Base-by-base conservation (phyloP, 2,888 invertebrate genomes). In the Drosophila picticornis region DNA sequence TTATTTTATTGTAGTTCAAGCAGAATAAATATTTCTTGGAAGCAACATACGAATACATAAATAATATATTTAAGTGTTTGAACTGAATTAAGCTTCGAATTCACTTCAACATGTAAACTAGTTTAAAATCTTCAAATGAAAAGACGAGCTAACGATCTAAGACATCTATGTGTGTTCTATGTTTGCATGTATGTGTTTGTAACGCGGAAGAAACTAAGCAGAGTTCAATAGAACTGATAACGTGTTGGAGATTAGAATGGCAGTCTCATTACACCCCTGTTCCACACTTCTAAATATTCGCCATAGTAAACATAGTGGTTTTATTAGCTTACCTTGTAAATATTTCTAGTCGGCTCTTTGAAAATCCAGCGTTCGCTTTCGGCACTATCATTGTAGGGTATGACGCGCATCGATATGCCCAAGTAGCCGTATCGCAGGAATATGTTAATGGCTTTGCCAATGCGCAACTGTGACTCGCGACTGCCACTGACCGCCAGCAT, bases 391-490 rank as follows among this genome's bases (percentile, higher is more conserved):
- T 97, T 97, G 46, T 96, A 94, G 0, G 97, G 96, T 40, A 97
- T 96, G 68, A 97, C 97, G 59, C 96, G 95, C 96, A 97, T 96
- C 92, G 96, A 96, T 92, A 97, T 96, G 92, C 96, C 96, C 91
- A 97, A 94, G 94, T 96, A 97, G 78, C 96, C 97, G 94, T 96
- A 96, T 77, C 95, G 95, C 92, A 95, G 94, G 82, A 97, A 97
- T 90, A 97, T 95, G 93, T 97, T 97, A 90, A 97, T 96, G 75
- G 97, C 96, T 91, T 96, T 96, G 83, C 97, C 98, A 77, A 97
- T 95, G 82, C 96, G 91, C 61, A 93, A 78, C 78, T 93, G 93
- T n/a, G 93, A 93, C 75, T 93, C 93, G 53, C 92, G 91, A 58
- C 89, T 91, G 65, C 92, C 91, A 53, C 89, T 88, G 76, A 85